Base-by-base conservation (phyloP, 2,888 invertebrate genomes). In the Drepana falcataria region DNA sequence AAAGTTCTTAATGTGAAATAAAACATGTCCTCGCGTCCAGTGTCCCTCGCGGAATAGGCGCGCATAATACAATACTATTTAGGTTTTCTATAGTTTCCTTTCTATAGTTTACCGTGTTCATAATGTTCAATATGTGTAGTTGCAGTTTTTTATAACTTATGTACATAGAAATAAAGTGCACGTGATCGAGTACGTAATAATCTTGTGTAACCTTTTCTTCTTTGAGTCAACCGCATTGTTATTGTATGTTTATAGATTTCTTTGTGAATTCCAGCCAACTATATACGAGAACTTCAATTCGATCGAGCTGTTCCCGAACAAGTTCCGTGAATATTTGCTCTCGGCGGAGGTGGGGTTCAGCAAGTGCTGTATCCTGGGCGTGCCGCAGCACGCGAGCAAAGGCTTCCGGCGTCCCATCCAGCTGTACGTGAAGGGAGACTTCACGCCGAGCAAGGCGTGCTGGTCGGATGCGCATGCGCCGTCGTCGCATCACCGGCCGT, bases 331-430 rank as follows among this genome's bases (percentile, higher is more conserved):
- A 75, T 99, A 96, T 85, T 92, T 99, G 47, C 92, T 99, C 2
- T 96, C 96, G 35, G 93, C 95, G 0, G 97, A 97, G 77, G 96
- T 99, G 49, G 98, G 98, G 3, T 99, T 98, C 87, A 95, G 95
- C 74, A 96, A 96, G 77, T 96, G 96, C 77, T 96, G 96, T 76
- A 94, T 96, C 2, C 88, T 98, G 48, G 97, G 96, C 37, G 94
- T 94, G 2, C 95, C 97, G 3, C 93, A 94, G 70, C 96, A 98
- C 81, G 94, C 95, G 58, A 95, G 96, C 63, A 97, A 96, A 89
- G 98, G 98, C 35, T 97, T 97, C 84, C 94, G 96, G 65, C 92
- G 97, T 48, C 96, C 97, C 6, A 95, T 97, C 60, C 95, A 95
- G 81, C 76, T 93, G 60, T 93, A 92, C 72, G 87, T 93, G 61